These are phyloP conservation scores for Eubasilissa regina DNA, from an alignment of 1,140 invertebrate species.

Conservation along the genomic window DNA sequence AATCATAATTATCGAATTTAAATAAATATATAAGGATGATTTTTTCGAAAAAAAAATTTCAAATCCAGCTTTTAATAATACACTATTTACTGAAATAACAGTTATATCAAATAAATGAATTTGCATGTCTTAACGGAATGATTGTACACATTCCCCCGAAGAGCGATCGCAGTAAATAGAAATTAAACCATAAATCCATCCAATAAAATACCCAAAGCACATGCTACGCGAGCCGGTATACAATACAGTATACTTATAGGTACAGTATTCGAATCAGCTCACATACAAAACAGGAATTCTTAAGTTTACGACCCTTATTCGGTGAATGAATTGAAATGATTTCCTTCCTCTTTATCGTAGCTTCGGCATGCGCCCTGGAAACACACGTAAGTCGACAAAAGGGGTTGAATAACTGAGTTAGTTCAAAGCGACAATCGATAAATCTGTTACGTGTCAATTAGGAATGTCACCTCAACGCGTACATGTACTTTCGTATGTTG, in stretches of 20 bases:
- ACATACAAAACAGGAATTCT: constrained; percentile 45
- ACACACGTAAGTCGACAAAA: constrained; percentile 35
- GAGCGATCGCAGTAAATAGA: constrained; percentile 37
- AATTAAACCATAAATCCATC: constrained; percentile 52
- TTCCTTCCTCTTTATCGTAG: constrained; percentile 34
- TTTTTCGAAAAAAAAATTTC: too few species aligned
- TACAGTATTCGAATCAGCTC: constrained; percentile 42
- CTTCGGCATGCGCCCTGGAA: constrained; percentile 12
- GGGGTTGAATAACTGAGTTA: constrained; percentile 24
- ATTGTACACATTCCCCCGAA: not conserved
- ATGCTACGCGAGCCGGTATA: not conserved
- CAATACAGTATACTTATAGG: not conserved
- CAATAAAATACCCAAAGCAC: constrained; percentile 34
- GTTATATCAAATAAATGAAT: constrained; percentile 4
- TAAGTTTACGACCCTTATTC: constrained; percentile 52
- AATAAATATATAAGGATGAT: too few species aligned
- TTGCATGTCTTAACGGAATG: not conserved
- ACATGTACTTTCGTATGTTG: constrained; percentile 48
- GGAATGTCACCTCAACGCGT: constrained; percentile 46
- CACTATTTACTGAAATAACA: not conserved
- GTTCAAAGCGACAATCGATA: constrained; percentile 55
- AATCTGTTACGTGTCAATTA: constrained; percentile 59
- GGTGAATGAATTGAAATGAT: constrained; percentile 48
- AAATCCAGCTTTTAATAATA: too few species aligned
- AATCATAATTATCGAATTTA: too few species aligned